Conservation (phyloP, 2,113 vertebrate species). For the Ellobius talpinus region DNA sequence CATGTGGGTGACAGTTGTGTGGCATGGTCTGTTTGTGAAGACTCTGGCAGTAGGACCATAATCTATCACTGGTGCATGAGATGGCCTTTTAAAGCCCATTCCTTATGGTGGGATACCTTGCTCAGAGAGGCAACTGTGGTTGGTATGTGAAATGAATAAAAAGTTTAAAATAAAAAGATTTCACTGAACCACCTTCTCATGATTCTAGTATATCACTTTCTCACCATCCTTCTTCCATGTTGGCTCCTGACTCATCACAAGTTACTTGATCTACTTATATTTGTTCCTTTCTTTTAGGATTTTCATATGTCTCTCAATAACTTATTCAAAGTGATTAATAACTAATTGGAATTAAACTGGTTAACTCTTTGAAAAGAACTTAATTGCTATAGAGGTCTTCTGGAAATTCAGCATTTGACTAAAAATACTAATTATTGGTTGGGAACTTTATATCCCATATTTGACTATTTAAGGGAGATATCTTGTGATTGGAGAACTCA, state of each 20-base stretch:
- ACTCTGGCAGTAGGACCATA: too few species aligned
- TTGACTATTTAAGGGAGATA: neutral
- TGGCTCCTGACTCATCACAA: neutral
- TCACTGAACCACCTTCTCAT: neutral
- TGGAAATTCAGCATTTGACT: conserved; percentile 55
- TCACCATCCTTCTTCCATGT: neutral
- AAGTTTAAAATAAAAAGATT: too few species aligned
- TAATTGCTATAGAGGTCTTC: conserved; percentile 45
- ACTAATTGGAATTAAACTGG: conserved; percentile 45
- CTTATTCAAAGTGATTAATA: conserved; percentile 67
- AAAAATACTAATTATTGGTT: conserved; percentile 23
- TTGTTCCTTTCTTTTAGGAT: neutral
- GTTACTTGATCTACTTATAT: conserved; percentile 2
- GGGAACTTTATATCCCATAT: neutral
- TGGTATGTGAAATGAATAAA: too few species aligned
- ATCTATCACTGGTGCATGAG: too few species aligned
- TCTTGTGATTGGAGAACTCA: neutral
- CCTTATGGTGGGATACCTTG: too few species aligned
- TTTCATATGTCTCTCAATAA: conserved; percentile 59
- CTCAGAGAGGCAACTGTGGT: too few species aligned
- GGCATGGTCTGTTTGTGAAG: too few species aligned
- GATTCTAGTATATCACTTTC: neutral
- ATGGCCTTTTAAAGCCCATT: too few species aligned
- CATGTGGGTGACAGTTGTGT: too few species aligned
- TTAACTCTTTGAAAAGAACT: conserved; percentile 47